These are phyloP conservation scores for Furcula furcula DNA, from an alignment of 2,888 invertebrate genomes.

Conservation along the genomic window DNA sequence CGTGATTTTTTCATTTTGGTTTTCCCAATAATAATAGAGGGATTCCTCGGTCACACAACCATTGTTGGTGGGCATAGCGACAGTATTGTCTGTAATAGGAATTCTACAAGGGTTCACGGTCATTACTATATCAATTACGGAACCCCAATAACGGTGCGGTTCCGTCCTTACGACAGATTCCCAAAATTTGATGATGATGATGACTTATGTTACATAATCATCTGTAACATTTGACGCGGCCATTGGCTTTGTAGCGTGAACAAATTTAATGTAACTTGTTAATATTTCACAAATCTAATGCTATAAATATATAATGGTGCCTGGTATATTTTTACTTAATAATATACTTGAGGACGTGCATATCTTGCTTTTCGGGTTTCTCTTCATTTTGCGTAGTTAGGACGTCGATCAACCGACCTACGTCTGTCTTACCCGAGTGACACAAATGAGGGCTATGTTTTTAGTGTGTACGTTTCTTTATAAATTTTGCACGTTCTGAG, in stretches of 20 bases:
- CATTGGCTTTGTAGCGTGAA: slow-evolving; percentile 44
- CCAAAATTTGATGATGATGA: slow-evolving; percentile 68
- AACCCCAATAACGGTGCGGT: slow-evolving; percentile 45
- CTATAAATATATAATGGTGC: too few species aligned
- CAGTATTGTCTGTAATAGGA: background rate
- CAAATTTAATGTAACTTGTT: too few species aligned
- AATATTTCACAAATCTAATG: too few species aligned
- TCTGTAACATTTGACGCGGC: slow-evolving; percentile 69
- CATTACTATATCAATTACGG: slow-evolving; percentile 30
- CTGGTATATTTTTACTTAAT: too few species aligned
- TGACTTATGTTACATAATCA: slow-evolving; percentile 76
- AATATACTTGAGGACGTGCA: too few species aligned
- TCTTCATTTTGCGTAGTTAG: too few species aligned
- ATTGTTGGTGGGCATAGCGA: background rate
- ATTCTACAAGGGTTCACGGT: slow-evolving; percentile 14
- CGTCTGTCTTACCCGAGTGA: too few species aligned
- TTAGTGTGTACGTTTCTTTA: too few species aligned
- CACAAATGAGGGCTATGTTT: too few species aligned
- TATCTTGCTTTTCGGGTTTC: too few species aligned
- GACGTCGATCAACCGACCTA: too few species aligned
- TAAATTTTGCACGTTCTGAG: too few species aligned
- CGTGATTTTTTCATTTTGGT: background rate
- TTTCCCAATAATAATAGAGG: background rate
- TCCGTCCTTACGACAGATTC: slow-evolving; percentile 54
- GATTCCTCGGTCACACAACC: background rate